Conservation (phyloP, 2,113 vertebrate species). For the Australoheros scitulus region DNA sequence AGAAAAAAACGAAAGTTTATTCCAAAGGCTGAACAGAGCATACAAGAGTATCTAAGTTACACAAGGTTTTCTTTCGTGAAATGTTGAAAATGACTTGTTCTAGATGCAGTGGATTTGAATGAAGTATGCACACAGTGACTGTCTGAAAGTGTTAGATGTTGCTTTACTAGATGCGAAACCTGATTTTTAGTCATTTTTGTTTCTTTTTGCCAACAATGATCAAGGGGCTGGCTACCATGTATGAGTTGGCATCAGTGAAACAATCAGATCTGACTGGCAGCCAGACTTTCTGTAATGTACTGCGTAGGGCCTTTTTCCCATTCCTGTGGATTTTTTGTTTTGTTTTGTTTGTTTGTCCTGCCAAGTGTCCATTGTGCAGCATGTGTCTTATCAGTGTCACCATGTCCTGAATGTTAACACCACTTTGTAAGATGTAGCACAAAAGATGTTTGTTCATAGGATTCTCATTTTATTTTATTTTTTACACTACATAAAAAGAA, state of each 20-base stretch:
- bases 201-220: conserved; percentile 60
- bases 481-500: conserved; percentile 50
- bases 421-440: conserved; percentile 70
- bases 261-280: conserved; percentile 18
- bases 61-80: conserved; percentile 24
- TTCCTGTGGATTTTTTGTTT: conserved; percentile 46
- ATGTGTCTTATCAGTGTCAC: conserved; percentile 51
- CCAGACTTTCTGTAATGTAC: conserved; percentile 39
- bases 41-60: conserved; percentile 16
- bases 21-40: conserved; percentile 41
- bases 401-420: conserved; percentile 61
- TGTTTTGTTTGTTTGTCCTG: conserved; percentile 42
- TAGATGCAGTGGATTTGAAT: conserved; percentile 41
- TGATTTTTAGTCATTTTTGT: conserved; percentile 11
- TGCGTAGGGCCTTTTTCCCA: conserved; percentile 47
- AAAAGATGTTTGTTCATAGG: conserved; percentile 57
- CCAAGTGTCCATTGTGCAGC: conserved; percentile 61
- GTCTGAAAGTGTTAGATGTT: conserved; percentile 34
- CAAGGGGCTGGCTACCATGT: conserved; percentile 51
- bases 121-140: conserved; percentile 21
- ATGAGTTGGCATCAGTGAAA: conserved; percentile 59
- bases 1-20: conserved; percentile 23
- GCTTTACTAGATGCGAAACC: conserved; percentile 39
- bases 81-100: conserved; percentile 19
- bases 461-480: conserved; percentile 66